Evolutionary conservation across 2,797 vertebrate species (phyloP), one percentile per base, ranked within the genome.

Genomic region (Scyliorhinus canicula): DNA sequence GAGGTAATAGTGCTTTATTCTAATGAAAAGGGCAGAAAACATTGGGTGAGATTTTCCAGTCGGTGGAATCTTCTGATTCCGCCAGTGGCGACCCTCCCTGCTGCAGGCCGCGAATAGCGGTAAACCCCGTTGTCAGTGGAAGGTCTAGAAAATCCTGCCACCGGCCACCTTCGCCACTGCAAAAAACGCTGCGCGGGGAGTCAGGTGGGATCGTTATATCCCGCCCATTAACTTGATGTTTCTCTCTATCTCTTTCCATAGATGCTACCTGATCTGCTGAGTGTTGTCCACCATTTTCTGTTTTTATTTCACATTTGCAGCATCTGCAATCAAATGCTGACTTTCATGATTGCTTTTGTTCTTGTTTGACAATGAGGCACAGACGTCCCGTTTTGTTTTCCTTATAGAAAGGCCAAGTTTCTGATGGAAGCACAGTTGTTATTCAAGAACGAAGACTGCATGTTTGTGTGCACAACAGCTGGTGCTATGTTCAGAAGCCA

Each of bases 381-480:
- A 44, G 44, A 52, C 52, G 28, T 86, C 65, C n/a, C 65, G 55
- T 90, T 47, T 95, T 60, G 90, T 57, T 31, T 57, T 35, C 21
- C 79, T 40, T 19, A 93, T 95, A 98, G 98, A 97, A 97, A 7
- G 97, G 96, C 1, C 2, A 96, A 0, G 95, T 84, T 0, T 95
- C 95, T 0, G 98, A 98, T 0, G 95, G 97, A 0, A 96, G 95
- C 0, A 26, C 93, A 0, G 95, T 99, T n/a, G 95, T 96, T 28
- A 97, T 99, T 95, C 97, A 98, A 96, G 99, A 99, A 95, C 97
- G 98, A 50, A 98, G 99, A 95, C 98, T 99, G 69, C 98, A 98
- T 0, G 96, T 99, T 0, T 99, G 98, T 0, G 98, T 99, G 84
- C 99, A 99, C 97, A 99, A 98, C 0, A 98, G 99, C 44, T 97